Base-by-base conservation (phyloP, 2,888 invertebrate genomes). In the Tenthredo scrophulariae region DNA sequence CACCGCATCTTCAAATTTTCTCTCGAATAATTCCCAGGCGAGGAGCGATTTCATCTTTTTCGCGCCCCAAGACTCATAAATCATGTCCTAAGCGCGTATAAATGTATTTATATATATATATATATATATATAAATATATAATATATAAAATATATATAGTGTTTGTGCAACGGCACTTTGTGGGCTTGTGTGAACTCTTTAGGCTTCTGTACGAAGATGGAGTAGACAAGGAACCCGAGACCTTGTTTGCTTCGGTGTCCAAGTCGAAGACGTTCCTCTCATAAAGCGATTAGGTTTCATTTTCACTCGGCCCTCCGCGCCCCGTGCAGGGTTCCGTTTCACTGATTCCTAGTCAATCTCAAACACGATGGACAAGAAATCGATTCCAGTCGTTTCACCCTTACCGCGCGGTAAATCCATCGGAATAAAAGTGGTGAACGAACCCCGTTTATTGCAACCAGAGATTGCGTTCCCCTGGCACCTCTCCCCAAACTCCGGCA, bases 361-460 rank as follows among this genome's bases (percentile, higher is more conserved):
- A 50, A 50, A 62, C 58, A 58, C 80, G 80, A 80, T 80, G 50
- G 62, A 80, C 80, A 80, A 80, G 62, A 62, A 62, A 80, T 80
- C 80, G 80, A 80, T 80, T 80, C 58, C 58, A 62, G 58, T 80
- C 80, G 80, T 80, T 80, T 80, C 80, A 62, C 80, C 62, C 80
- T 80, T 40, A 80, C 62, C 58, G 26, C 80, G 80, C 80, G 80
- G 22, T 80, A 62, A 80, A 80, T 80, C 80, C 80, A 58, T 80
- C 62, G 58, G 62, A 80, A 80, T 80, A 80, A 80, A 80, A 80
- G 58, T 80, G 58, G 80, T 50, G 62, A 80, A 80, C 58, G 80
- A 80, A 80, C 80, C 80, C 80, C 80, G 58, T 80, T 80, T 80
- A 80, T 80, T 80, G 80, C 80, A 80, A 80, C 80, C 80, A 80